Percentiles rank a stretch among this genome's conserved stretches.
These are phyloP conservation scores for Microctenopoma stevenorrisi DNA, from an alignment of 2,797 vertebrate species.

Conservation along the genomic window DNA sequence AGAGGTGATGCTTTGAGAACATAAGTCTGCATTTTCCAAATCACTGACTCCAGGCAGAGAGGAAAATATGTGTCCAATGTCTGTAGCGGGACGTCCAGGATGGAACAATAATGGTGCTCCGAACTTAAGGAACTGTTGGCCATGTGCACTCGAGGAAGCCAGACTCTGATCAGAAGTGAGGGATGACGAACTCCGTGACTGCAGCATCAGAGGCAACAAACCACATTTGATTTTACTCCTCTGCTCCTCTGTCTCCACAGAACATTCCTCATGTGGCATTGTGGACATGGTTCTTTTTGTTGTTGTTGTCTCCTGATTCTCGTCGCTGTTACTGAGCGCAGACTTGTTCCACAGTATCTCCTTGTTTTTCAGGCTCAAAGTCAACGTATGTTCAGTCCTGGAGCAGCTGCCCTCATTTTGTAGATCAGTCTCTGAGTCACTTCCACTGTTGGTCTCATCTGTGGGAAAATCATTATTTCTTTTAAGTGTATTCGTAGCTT, in stretches of 20 bases:
- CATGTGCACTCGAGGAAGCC: conserved; percentile 83
- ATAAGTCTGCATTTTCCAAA: conserved; percentile 84
- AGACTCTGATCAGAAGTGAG: conserved; percentile 82
- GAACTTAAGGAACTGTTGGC: conserved; percentile 86
- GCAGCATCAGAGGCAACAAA: conserved; percentile 80
- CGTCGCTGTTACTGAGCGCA: conserved; percentile 64
- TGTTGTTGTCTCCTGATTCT: conserved; percentile 55
- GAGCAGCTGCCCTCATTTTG: conserved; percentile 81
- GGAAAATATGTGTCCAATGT: conserved; percentile 86
- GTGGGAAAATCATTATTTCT: neutral
- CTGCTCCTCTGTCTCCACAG: conserved; percentile 64
- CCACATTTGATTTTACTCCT: conserved; percentile 79
- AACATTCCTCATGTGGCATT: conserved; percentile 71
- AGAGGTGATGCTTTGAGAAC: conserved; percentile 81
- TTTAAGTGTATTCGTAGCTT: neutral
- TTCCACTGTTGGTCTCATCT: conserved; percentile 87
- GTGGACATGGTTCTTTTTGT: conserved; percentile 72
- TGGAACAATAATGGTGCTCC: conserved; percentile 88
- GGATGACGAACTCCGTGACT: conserved; percentile 80
- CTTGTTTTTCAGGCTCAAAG: conserved; percentile 67
- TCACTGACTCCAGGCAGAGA: conserved; percentile 85
- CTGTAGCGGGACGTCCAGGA: conserved; percentile 86
- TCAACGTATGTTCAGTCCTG: conserved; percentile 58
- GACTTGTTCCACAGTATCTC: conserved; percentile 76
- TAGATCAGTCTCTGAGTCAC: conserved; percentile 86